A percentile compares a stretch with the other conserved stretches of the same genome.
Conservation (phyloP, 2,113 vertebrate genomes). For the Euleptes europaea region DNA sequence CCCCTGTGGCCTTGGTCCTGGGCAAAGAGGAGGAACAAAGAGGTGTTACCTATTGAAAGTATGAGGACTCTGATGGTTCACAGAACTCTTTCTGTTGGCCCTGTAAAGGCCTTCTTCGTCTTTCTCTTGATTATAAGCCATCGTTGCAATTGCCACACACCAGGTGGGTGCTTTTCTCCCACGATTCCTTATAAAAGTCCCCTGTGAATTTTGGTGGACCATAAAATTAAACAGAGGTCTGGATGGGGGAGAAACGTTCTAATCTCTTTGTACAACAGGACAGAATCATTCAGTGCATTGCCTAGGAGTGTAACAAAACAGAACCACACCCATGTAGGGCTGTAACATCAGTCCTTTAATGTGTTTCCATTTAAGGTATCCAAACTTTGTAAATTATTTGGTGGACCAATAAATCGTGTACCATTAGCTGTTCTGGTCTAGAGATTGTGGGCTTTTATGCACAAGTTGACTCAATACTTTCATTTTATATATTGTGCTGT, state of each 20-base stretch:
- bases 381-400: constrained; percentile 12
- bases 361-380: constrained; percentile 17
- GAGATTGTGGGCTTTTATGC: neutral
- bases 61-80: neutral
- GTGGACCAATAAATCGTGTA: constrained; percentile 15
- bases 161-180: neutral
- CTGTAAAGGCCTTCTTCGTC: neutral
- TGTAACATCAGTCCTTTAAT: neutral
- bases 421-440: neutral
- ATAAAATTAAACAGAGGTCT: neutral
- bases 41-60: neutral
- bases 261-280: neutral
- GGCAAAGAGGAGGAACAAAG: neutral
- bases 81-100: neutral
- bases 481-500: neutral
- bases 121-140: neutral
- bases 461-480: neutral
- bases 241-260: neutral
- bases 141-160: neutral
- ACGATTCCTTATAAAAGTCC: neutral
- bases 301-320: neutral
- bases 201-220: neutral
- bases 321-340: neutral
- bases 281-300: neutral
- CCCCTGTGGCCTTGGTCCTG: neutral